Evolutionary conservation across 2,113 vertebrate species (phyloP).

Genomic region (Cheilinus undulatus): DNA sequence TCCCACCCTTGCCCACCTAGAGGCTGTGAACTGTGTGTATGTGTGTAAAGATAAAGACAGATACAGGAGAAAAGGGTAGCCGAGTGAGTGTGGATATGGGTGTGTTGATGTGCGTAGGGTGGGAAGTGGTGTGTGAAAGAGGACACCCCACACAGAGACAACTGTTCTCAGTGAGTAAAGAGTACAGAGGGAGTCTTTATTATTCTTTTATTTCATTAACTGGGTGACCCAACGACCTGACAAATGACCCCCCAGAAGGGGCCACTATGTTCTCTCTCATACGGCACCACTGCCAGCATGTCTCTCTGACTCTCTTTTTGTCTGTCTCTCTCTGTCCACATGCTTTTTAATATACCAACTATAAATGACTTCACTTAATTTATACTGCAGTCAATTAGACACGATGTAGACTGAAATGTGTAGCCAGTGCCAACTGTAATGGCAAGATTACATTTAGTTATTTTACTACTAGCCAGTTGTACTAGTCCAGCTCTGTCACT

Average conservation of each 20-base stretch:
- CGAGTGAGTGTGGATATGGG: neutral
- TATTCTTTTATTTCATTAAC: conserved; percentile 74
- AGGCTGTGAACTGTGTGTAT: conserved; percentile 60
- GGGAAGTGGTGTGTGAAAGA: conserved; percentile 54
- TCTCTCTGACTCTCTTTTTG: conserved; percentile 4
- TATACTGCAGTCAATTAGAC: neutral
- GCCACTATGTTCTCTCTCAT: conserved; percentile 21
- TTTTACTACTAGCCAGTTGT: no score
- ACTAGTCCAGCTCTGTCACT: no score
- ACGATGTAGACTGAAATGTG: neutral
- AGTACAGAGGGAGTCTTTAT: conserved; percentile 66
- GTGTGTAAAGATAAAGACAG: conserved; percentile 8
- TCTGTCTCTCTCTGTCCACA: conserved; percentile 7
- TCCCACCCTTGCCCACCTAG: conserved; percentile 76
- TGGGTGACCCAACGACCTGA: conserved; percentile 68
- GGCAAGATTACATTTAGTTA: no score
- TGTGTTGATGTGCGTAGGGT: conserved; percentile 25
- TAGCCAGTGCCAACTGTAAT: neutral
- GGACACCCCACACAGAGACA: conserved; percentile 56
- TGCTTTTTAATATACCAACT: neutral
- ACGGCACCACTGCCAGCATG: conserved; percentile 15
- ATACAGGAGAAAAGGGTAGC: conserved; percentile 18
- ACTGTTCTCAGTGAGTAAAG: conserved; percentile 58
- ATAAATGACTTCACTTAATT: conserved; percentile 1
- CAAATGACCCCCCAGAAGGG: conserved; percentile 55